Conservation (phyloP, 1,140 invertebrate species). For the Trinorchestia longiramus region DNA sequence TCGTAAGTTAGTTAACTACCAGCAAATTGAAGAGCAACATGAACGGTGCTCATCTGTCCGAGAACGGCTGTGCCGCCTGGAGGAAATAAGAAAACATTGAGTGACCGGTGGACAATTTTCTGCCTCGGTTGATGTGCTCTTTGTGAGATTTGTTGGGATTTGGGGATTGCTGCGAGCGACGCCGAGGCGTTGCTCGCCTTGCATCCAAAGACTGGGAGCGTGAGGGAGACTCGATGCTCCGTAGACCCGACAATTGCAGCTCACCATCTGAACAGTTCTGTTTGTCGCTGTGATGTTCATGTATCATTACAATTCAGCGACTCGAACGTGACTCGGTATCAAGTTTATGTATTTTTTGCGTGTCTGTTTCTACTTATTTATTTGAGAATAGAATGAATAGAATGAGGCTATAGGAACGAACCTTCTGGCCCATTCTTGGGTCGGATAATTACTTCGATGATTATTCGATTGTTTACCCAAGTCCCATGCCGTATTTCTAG, state of each 20-base stretch:
- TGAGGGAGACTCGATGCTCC: background rate
- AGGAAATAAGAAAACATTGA: background rate
- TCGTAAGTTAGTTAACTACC: background rate
- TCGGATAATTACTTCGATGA: too few species aligned
- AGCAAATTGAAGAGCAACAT: background rate
- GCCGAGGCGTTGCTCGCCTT: background rate
- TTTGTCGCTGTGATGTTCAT: background rate
- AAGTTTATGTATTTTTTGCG: too few species aligned
- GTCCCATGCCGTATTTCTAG: too few species aligned
- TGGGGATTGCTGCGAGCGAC: constrained; percentile 14
- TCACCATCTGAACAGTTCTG: background rate
- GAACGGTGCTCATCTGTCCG: background rate
- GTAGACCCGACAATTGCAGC: background rate
- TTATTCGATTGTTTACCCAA: too few species aligned
- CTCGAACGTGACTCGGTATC: too few species aligned
- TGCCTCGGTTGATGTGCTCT: constrained; percentile 37
- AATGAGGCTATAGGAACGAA: too few species aligned
- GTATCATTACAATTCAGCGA: too few species aligned
- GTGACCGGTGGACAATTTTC: constrained; percentile 34
- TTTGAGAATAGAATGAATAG: too few species aligned
- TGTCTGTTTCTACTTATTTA: too few species aligned
- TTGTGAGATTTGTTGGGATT: constrained; percentile 45
- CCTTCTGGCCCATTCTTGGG: too few species aligned
- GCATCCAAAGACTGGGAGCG: background rate
- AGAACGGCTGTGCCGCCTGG: background rate